Evolutionary conservation across 2,113 vertebrate species (phyloP).

Genomic region (Thalassoma bifasciatum): DNA sequence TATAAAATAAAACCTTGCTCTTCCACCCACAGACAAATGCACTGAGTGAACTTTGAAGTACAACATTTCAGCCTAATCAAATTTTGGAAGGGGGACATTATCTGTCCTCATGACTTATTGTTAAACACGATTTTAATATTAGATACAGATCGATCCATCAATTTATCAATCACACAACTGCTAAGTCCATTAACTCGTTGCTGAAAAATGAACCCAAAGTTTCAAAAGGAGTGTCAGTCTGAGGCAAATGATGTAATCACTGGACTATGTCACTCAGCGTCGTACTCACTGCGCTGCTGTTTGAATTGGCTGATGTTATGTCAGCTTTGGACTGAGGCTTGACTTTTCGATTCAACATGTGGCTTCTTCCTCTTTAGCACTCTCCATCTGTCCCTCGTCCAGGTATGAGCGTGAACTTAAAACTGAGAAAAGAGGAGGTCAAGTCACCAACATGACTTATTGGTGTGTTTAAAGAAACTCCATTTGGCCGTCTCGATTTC

Average conservation of each 20-base stretch:
- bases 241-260: slow-evolving; percentile 49
- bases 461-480: slow-evolving; percentile 9
- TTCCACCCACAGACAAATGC: too few species aligned
- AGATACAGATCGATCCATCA: too few species aligned
- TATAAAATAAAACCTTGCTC: too few species aligned
- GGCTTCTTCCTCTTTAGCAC: slow-evolving; percentile 45
- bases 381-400: not conserved
- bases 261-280: slow-evolving; percentile 48
- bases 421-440: slow-evolving; percentile 10
- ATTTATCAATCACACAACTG: not conserved
- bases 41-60: too few species aligned
- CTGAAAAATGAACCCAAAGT: slow-evolving; percentile 15
- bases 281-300: slow-evolving; percentile 55
- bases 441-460: not conserved
- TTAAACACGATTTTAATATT: too few species aligned
- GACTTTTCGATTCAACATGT: slow-evolving; percentile 54
- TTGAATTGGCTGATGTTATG: slow-evolving; percentile 58
- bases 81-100: too few species aligned
- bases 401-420: slow-evolving; percentile 32
- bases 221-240: slow-evolving; percentile 12
- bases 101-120: too few species aligned
- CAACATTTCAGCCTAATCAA: too few species aligned
- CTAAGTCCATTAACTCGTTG: slow-evolving; percentile 13
- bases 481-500: slow-evolving; percentile 14
- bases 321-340: slow-evolving; percentile 57